Evolutionary conservation across 1,140 invertebrate species (phyloP).

Genomic region (Leucophenga varia): DNA sequence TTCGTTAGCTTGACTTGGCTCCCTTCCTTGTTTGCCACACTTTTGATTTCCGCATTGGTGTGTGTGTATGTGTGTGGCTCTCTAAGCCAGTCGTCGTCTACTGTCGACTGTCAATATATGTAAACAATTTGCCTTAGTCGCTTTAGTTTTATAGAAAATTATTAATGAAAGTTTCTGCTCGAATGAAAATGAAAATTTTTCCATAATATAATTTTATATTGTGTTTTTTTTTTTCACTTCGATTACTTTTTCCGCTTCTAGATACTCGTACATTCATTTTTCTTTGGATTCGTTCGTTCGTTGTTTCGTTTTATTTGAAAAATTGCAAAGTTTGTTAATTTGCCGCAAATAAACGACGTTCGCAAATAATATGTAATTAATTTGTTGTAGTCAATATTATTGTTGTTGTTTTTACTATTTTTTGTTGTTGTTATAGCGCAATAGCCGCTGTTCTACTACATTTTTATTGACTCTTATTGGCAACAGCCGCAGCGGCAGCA

Average conservation of each 20-base stretch:
- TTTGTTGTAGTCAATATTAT: no score
- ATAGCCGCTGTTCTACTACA: no score
- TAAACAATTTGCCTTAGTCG: slow-evolving; percentile 9
- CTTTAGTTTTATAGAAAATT: slow-evolving; percentile 26
- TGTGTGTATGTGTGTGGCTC: no score
- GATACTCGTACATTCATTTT: slow-evolving; percentile 20
- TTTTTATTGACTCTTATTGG: no score
- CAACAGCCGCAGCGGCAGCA: slow-evolving; percentile 16
- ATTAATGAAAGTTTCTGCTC: slow-evolving; percentile 28
- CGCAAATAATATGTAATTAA: slow-evolving; percentile 52
- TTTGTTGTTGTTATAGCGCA: no score
- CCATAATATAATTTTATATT: not conserved
- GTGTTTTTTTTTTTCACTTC: no score
- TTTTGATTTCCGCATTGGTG: slow-evolving; percentile 47
- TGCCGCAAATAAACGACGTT: slow-evolving; percentile 48
- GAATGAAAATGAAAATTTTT: slow-evolving; percentile 31
- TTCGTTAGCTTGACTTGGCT: no score
- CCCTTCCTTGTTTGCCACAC: slow-evolving; percentile 22
- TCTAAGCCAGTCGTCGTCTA: no score
- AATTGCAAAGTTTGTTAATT: slow-evolving; percentile 50
- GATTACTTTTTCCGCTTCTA: slow-evolving; percentile 17
- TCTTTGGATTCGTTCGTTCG: slow-evolving; percentile 5
- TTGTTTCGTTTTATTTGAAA: slow-evolving; percentile 27
- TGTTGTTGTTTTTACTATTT: no score
- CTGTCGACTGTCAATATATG: slow-evolving; percentile 1